Base-by-base conservation (phyloP, 2,797 vertebrate genomes). In the Helarctos malayanus region DNA sequence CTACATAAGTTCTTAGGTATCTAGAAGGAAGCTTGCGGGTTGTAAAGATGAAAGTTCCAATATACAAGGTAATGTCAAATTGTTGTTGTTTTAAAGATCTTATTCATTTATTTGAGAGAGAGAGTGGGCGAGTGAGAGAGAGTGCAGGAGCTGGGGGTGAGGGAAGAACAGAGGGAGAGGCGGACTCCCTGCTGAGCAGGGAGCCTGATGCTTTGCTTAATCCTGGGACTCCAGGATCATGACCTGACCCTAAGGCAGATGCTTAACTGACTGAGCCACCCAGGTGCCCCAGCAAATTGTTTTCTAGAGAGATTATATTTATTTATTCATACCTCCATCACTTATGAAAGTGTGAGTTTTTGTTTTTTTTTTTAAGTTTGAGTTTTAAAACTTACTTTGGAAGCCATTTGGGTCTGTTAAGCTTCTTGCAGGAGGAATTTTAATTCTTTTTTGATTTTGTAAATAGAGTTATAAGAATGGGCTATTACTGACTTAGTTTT, bases 401-500 rank as follows among this genome's bases (percentile, higher is more conserved):
- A 81, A 81, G 32, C 54, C 45, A 73, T 94, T 94, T 81, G 84
- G 54, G 45, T 87, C 41, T 93, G 63, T 7, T 87, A 35, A n/a
- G 47, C 65, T 81, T 81, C 59, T 61, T 38, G n/a, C 47, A n/a
- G 63, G 23, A 59, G 41, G 6, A 61, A 19, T 25, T 71, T 49
- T 80, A 59, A 71, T 23, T 93, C 5, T 88, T 93, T 84, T 93
- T 94, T 94, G 18, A 71, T 41, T 93, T 59, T 8, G 49, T 59
- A 32, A 54, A 49, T 8, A 59, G 63, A 25, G 2, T 80, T 80
- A 18, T 9, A 71, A 71, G 61, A 49, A 69, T 87, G 71, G 75
- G 52, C 63, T 65, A 41, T 49, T 80, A 86, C 16, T 78, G 27
- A 68, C 35, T 86, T 87, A 80, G 61, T 59, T 69, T 93, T 61